Conservation (phyloP, 2,797 vertebrate species). For the Spatula versicolor region DNA sequence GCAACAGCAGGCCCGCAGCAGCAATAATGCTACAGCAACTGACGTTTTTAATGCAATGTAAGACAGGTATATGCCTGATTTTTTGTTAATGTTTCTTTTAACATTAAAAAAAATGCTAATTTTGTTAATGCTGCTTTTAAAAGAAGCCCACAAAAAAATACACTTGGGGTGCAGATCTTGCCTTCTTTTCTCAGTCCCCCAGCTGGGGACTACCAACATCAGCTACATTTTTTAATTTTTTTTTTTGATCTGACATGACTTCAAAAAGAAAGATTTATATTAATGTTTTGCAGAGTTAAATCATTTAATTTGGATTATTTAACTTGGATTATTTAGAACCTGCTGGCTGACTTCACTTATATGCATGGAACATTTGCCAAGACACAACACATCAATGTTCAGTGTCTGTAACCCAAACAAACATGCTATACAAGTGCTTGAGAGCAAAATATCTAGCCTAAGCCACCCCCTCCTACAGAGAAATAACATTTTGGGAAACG, state of each 20-base stretch:
- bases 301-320: too few species aligned
- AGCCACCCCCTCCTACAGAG: not conserved
- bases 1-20: not conserved
- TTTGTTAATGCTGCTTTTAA: not conserved
- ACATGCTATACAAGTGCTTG: not conserved
- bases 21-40: not conserved
- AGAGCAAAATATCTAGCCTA: not conserved
- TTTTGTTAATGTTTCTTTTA: not conserved
- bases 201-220: not conserved
- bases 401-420: not conserved
- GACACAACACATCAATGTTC: not conserved
- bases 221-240: not conserved
- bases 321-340: not conserved
- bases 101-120: too few species aligned
- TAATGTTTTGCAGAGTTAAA: not conserved
- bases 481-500: not conserved
- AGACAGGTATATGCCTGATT: not conserved
- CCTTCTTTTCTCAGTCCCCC: not conserved
- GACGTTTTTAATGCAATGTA: not conserved
- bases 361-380: not conserved
- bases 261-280: not conserved
- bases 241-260: too few species aligned
- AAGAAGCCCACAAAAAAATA: not conserved
- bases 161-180: not conserved
- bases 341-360: not conserved